A percentile compares a stretch with the other conserved stretches of the same genome.
These are phyloP conservation scores for Caprella mutica DNA, from an alignment of 2,888 invertebrate genomes.

Conservation along the genomic window DNA sequence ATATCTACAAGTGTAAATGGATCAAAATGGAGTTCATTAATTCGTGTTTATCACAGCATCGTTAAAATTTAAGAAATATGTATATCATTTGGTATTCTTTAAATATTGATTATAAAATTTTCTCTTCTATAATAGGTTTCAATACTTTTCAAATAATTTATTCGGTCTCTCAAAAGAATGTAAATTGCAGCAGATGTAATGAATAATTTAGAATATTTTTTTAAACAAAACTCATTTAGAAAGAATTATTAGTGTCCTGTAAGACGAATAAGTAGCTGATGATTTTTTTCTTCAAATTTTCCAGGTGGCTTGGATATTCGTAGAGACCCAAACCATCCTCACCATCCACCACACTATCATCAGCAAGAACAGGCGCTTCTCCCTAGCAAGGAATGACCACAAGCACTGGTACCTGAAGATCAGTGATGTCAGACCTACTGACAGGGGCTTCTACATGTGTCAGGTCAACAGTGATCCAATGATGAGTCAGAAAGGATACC, in stretches of 20 bases:
- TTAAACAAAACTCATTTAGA: background rate
- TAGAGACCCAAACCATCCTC: constrained; percentile 32
- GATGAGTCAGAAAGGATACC: constrained; percentile 27
- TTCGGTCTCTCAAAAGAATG: no score
- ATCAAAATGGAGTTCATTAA: no score
- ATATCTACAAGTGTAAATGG: no score
- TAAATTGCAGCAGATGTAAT: no score
- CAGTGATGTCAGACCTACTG: constrained; percentile 24
- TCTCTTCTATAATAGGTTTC: no score
- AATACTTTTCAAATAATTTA: no score
- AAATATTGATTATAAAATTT: no score
- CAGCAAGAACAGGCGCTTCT: constrained; percentile 28
- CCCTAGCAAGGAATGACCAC: constrained; percentile 29
- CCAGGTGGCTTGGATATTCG: constrained; percentile 33
- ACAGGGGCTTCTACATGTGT: constrained; percentile 29
- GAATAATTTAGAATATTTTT: no score
- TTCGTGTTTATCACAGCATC: no score
- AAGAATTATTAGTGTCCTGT: background rate
- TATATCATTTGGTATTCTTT: no score
- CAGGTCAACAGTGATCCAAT: constrained; percentile 31
- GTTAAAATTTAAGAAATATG: no score
- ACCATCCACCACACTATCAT: constrained; percentile 34
- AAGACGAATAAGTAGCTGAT: background rate
- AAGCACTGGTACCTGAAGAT: constrained; percentile 32
- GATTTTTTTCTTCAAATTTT: background rate